Percentiles rank a stretch among this genome's conserved stretches.
phyloP scores from a whole-genome alignment of 2,888 invertebrate species.

The Noctuana brunneofusca region DNA sequence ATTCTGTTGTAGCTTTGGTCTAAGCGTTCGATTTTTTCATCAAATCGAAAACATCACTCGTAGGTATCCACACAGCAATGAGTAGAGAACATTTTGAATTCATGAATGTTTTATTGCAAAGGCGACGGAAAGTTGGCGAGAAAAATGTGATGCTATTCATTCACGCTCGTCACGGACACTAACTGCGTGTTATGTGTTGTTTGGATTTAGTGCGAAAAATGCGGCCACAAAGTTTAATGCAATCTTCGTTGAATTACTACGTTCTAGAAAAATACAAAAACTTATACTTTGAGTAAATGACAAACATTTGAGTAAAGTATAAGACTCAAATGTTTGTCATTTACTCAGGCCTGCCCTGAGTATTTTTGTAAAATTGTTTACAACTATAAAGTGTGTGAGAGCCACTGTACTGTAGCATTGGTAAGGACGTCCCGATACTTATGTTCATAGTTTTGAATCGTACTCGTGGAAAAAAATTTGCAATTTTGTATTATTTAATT shows the following conservation, averaged over 20 bases:
- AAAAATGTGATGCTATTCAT: conserved; percentile 76
- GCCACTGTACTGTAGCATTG: too few relatives aligned
- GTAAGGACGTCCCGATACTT: too few relatives aligned
- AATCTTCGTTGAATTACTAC: conserved; percentile 57
- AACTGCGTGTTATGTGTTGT: conserved; percentile 74
- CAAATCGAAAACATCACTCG: conserved; percentile 49
- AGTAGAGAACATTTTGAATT: conserved; percentile 70
- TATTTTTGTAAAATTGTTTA: too few relatives aligned
- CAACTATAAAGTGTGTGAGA: too few relatives aligned
- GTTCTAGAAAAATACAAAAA: too few relatives aligned
- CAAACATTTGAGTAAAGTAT: too few relatives aligned
- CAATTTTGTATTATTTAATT: too few relatives aligned
- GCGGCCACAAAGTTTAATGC: conserved; percentile 58
- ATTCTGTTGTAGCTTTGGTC: conserved; percentile 14
- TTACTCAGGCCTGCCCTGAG: too few relatives aligned
- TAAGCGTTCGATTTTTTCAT: conserved; percentile 45
- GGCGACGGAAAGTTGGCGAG: conserved; percentile 69
- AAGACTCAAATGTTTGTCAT: too few relatives aligned
- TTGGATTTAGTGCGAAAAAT: conserved; percentile 72
- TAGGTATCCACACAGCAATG: conserved; percentile 58
- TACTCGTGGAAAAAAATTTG: too few relatives aligned
- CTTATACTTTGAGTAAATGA: too few relatives aligned
- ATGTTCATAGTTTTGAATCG: too few relatives aligned
- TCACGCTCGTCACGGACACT: conserved; percentile 76
- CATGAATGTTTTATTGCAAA: conserved; percentile 77